Percentiles rank a stretch among this genome's conserved stretches.
phyloP scores from a whole-genome alignment of 64 coral and sea anemone species.

The Montipora foliosa region DNA sequence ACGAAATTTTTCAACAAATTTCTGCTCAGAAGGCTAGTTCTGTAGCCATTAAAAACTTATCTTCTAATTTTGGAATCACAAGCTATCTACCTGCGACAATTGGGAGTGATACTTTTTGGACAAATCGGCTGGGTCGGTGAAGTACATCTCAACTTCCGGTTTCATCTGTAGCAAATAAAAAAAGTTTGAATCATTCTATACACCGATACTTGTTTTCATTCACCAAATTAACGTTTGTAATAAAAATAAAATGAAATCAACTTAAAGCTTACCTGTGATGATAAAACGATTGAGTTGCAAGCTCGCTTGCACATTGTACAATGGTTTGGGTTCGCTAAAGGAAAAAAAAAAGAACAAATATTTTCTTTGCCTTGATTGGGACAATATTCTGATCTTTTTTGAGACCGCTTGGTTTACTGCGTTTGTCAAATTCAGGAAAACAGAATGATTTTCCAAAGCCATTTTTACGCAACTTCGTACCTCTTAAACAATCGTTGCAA shows the following conservation, averaged over 20 bases:
- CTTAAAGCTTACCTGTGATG: conserved; percentile 77
- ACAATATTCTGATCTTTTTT: background rate
- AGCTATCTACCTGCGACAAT: conserved; percentile 75
- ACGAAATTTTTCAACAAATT: too few relatives aligned
- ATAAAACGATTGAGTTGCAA: conserved; percentile 80
- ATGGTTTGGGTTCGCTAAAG: conserved; percentile 73
- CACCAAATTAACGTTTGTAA: background rate
- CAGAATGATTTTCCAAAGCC: background rate
- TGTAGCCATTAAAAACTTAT: too few relatives aligned
- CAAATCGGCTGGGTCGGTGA: conserved; percentile 81
- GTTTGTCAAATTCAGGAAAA: background rate
- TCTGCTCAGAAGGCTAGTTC: too few relatives aligned
- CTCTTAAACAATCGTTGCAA: conserved; percentile 93
- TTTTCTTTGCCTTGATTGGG: background rate
- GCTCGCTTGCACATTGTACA: conserved; percentile 77
- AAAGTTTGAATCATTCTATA: background rate
- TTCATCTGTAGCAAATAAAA: conserved; percentile 75
- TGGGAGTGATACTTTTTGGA: conserved; percentile 83
- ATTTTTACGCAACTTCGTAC: background rate
- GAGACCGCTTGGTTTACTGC: background rate
- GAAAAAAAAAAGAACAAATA: background rate
- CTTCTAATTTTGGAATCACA: background rate
- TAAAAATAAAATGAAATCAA: background rate
- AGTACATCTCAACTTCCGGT: conserved; percentile 97
- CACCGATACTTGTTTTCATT: background rate